Evolutionary conservation across 2,113 vertebrate species (phyloP).

Genomic region (Brachyistius frenatus): DNA sequence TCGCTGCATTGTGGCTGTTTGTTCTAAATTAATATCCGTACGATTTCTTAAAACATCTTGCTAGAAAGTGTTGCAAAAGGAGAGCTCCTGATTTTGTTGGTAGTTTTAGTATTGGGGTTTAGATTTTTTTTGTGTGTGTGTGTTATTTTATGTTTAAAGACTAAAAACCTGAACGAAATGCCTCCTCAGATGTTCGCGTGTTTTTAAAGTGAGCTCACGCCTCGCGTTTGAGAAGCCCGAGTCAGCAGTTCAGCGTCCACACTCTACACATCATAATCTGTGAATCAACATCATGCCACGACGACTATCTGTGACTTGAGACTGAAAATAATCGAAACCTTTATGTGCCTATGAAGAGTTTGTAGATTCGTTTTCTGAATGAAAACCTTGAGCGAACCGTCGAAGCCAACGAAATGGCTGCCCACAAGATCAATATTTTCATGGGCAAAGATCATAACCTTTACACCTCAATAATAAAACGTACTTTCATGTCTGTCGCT

Average conservation of each 20-base stretch:
- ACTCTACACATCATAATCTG: constrained; percentile 20
- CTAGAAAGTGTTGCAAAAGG: no score
- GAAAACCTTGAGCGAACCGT: background rate
- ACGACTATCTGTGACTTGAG: constrained; percentile 7
- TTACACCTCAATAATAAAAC: background rate
- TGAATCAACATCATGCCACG: background rate
- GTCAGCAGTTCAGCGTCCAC: constrained; percentile 3
- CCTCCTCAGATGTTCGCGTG: no score
- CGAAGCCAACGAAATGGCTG: background rate
- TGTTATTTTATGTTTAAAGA: no score
- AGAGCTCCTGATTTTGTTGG: no score
- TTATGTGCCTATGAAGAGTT: constrained; percentile 44
- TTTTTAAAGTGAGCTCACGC: background rate
- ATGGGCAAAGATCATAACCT: constrained; percentile 20
- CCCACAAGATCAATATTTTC: constrained; percentile 7
- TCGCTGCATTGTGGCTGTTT: no score
- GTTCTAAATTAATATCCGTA: no score
- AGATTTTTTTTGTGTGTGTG: no score
- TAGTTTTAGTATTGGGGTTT: no score
- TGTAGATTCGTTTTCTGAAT: background rate
- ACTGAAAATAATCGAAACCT: background rate
- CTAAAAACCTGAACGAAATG: no score
- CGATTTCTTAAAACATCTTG: no score
- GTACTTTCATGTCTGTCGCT: constrained; percentile 16
- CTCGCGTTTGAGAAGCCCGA: background rate